Evolutionary conservation across 2,888 invertebrate species (phyloP), one percentile per base, ranked within the genome.

Genomic region (Melanchra persicariae): DNA sequence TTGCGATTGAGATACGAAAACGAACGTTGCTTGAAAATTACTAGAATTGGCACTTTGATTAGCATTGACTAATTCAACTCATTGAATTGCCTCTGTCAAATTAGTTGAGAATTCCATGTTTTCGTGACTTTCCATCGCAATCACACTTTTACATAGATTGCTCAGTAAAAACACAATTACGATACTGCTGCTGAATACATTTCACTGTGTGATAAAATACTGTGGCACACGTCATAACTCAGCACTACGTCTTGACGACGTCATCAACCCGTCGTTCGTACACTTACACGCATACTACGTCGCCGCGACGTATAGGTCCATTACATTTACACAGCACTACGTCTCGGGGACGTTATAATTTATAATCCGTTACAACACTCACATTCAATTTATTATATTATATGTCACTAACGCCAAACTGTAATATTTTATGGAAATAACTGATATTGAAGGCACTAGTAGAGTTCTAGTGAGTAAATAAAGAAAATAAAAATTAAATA

Each of bases 391-490:
- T 34, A 92, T 92, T 83, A 79, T 34, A 92, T 92, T 83, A 79
- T 88, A 79, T 88, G 85, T 94, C 93, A 94, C 94, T 94, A 94
- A 94, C 93, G 93, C 87, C 89, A 94, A 94, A 93, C 86, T 92
- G 93, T 91, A 89, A 88, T 24, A 24, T 88, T 87, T 84, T 78
- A 77, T 79, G 81, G 83, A 87, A 87, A 84, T 82, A 87, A 90
- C 85, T 59, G 40, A 86, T 85, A 82, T 89, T 87, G 92, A 95
- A 95, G 95, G 95, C 95, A 95, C 95, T 94, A 95, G 74, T 94
- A 95, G 37, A 91, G 87, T 88, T 83, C 95, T 95, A 95, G 94
- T 93, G 94, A 87, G 85, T 88, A 86, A 45, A 52, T 54, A 22
- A 70, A 83, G 83, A 82, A 45, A 72, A 57, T 74, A 62, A 40